phyloP scores from a whole-genome alignment of 2,888 invertebrate genomes.

The Drosophila paranaensis region DNA sequence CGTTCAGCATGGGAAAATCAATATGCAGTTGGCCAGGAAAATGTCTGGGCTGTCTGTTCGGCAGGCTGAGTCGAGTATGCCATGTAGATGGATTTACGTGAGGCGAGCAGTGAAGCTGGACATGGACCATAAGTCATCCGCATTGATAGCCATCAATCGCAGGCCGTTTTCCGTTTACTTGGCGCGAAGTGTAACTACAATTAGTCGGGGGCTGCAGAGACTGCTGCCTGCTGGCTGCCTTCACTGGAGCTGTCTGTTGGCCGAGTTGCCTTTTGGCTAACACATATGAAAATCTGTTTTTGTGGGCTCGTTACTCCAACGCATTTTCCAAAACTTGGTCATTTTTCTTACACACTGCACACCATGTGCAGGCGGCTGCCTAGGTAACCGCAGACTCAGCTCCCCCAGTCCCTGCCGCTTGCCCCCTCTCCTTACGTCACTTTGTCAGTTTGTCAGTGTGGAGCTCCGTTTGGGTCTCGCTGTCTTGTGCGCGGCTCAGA shows the following conservation, averaged over 20 bases:
- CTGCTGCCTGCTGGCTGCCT: neutral
- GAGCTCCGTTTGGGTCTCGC: slow-evolving; percentile 43
- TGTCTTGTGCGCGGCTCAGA: slow-evolving; percentile 32
- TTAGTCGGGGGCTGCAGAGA: slow-evolving; percentile 64
- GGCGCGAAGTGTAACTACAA: slow-evolving; percentile 76
- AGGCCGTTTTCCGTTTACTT: slow-evolving; percentile 54
- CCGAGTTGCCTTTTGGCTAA: slow-evolving; percentile 48
- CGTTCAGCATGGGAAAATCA: slow-evolving; percentile 72
- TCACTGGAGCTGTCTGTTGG: slow-evolving; percentile 18
- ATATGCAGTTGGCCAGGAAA: slow-evolving; percentile 43
- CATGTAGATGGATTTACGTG: slow-evolving; percentile 66
- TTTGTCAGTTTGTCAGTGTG: slow-evolving; percentile 68
- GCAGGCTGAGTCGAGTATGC: slow-evolving; percentile 45
- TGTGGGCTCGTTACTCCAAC: slow-evolving; percentile 74
- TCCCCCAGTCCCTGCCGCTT: neutral
- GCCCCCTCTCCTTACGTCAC: slow-evolving; percentile 50
- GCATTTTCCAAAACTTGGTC: slow-evolving; percentile 71
- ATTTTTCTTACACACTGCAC: slow-evolving; percentile 63
- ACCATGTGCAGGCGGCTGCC: slow-evolving; percentile 54
- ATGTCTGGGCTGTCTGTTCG: slow-evolving; percentile 5
- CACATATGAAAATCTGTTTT: slow-evolving; percentile 62
- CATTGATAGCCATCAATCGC: slow-evolving; percentile 81
- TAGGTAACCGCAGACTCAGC: slow-evolving; percentile 44
- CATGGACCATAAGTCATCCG: slow-evolving; percentile 70
- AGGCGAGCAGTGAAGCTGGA: slow-evolving; percentile 34